A percentile compares a stretch with the other conserved stretches of the same genome.
Evolutionary conservation across 30 jellyfish, hydroid and myxozoan genomes (phyloP).

Genomic region (Rhopilema esculentum): DNA sequence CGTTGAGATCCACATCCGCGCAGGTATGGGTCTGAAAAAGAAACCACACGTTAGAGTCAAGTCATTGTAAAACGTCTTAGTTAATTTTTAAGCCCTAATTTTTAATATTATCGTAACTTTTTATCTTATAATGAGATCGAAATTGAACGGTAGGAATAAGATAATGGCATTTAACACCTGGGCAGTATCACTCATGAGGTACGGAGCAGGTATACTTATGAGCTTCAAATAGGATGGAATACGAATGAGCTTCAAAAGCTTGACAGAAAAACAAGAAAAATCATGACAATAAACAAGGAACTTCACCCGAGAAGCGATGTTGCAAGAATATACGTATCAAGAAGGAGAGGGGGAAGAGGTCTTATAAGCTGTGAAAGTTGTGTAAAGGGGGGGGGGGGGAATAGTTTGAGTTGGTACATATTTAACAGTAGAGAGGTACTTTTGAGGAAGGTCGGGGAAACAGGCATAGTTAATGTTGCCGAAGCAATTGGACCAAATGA

Average conservation of each 20-base stretch:
- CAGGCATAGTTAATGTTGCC: conserved; percentile 1
- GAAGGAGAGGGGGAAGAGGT: conserved; percentile 44
- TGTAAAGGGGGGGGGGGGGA: conserved; percentile 15
- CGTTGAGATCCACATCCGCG: conserved; percentile 85
- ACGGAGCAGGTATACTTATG: conserved; percentile 43
- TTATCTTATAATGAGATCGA: conserved; percentile 25
- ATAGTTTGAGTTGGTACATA: conserved; percentile 23
- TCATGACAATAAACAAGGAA: conserved; percentile 53
- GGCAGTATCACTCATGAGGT: conserved; percentile 48
- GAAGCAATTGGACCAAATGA: conserved; percentile 15
- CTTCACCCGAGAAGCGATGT: conserved; percentile 46
- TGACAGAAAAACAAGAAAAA: conserved; percentile 40
- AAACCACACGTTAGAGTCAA: not conserved
- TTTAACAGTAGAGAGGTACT: conserved; percentile 11
- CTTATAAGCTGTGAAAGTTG: conserved; percentile 36
- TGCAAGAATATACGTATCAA: conserved; percentile 33
- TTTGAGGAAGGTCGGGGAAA: not conserved
- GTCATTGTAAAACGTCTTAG: no score
- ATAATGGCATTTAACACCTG: conserved; percentile 14
- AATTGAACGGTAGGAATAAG: conserved; percentile 34
- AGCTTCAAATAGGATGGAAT: no score
- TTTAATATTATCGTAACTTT: no score
- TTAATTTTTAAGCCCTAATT: no score
- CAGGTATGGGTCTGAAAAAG: conserved; percentile 87
- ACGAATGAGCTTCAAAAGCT: conserved; percentile 16